These are phyloP conservation scores for Cynaeus angustus DNA, from an alignment of 2,888 invertebrate species.

Conservation along the genomic window DNA sequence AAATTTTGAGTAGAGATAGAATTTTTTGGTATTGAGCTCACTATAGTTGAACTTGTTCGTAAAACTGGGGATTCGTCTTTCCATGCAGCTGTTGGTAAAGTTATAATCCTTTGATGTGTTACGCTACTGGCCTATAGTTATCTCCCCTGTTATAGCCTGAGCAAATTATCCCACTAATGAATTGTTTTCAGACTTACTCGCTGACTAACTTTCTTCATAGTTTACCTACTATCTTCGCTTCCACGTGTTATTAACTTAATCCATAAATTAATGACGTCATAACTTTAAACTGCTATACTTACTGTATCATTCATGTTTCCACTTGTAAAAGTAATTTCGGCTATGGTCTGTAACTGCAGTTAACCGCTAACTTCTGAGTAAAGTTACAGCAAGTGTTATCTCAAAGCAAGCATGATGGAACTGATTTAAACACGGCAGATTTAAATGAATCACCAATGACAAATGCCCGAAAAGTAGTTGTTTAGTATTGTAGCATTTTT, in stretches of 20 bases:
- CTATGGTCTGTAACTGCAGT: slow-evolving; percentile 51
- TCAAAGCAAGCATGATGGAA: slow-evolving; percentile 37
- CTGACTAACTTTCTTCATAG: slow-evolving; percentile 49
- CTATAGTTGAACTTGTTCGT: background rate
- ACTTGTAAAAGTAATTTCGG: slow-evolving; percentile 52
- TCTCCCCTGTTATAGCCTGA: slow-evolving; percentile 29
- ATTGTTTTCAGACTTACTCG: slow-evolving; percentile 51
- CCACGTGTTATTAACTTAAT: slow-evolving; percentile 54
- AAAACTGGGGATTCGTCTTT: background rate
- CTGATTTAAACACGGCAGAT: slow-evolving; percentile 21
- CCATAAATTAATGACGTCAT: slow-evolving; percentile 52
- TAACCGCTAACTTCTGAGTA: slow-evolving; percentile 45
- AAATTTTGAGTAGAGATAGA: background rate
- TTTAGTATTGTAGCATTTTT: slow-evolving; percentile 21
- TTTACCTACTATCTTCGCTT: slow-evolving; percentile 50
- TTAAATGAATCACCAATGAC: slow-evolving; percentile 9
- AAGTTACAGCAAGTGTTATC: slow-evolving; percentile 40
- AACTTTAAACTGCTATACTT: slow-evolving; percentile 49
- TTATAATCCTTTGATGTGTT: slow-evolving; percentile 27
- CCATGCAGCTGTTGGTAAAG: slow-evolving; percentile 1
- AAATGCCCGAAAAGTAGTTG: slow-evolving; percentile 9
- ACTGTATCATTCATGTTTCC: slow-evolving; percentile 55
- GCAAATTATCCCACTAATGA: slow-evolving; percentile 49
- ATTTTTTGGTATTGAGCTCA: background rate
- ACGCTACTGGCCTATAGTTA: slow-evolving; percentile 25